Percentiles rank a stretch among this genome's conserved stretches.
Evolutionary conservation across 2,888 invertebrate genomes (phyloP).

Genomic region (Lasioglossum calceatum): DNA sequence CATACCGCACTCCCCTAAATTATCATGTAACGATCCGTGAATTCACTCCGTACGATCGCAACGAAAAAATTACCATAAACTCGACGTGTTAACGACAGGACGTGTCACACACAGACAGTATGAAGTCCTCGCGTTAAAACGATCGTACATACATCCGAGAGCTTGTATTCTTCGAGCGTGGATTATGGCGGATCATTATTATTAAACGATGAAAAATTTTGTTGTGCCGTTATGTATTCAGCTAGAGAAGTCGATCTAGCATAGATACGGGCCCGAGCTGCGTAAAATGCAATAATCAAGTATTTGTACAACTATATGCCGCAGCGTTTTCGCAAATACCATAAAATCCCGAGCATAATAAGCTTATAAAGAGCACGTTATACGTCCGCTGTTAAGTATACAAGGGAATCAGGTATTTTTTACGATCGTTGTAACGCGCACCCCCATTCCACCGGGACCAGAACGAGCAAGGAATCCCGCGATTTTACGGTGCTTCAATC

Average conservation of each 20-base stretch:
- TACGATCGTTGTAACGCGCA: not conserved
- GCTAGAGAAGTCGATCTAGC: not conserved
- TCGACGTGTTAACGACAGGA: constrained; percentile 26
- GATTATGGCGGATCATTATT: not conserved
- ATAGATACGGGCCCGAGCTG: not conserved
- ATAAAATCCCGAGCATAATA: not conserved
- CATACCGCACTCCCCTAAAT: constrained; percentile 48
- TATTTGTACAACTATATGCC: not conserved
- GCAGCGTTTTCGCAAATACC: not conserved
- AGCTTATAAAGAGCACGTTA: not conserved
- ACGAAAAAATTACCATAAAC: constrained; percentile 31
- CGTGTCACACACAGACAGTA: not conserved
- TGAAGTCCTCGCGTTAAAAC: constrained; percentile 2
- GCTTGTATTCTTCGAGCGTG: not conserved
- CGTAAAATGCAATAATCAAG: too few species aligned
- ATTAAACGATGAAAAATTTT: not conserved
- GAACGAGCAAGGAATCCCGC: not conserved
- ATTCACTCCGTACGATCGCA: constrained; percentile 34
- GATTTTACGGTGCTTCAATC: constrained; percentile 1
- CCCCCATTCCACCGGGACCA: not conserved
- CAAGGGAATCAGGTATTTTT: not conserved
- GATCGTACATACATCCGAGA: not conserved
- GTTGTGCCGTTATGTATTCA: not conserved
- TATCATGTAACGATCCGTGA: constrained; percentile 51
- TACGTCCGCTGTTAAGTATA: not conserved